Base-by-base conservation (phyloP, 2,888 invertebrate genomes). In the Argyra leucocephala region DNA sequence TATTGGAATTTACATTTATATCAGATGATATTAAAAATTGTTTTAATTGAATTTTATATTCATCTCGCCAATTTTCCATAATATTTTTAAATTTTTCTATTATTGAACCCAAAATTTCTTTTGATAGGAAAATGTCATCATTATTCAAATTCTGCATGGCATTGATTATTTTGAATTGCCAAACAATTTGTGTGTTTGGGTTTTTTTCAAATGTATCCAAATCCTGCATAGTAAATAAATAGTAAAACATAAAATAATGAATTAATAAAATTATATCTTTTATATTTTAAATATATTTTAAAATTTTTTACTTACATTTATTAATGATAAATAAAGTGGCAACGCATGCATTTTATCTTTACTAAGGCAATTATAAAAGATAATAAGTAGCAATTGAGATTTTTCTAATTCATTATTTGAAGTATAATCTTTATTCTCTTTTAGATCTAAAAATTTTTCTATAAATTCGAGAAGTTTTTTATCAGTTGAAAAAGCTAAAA, bases 351-450 rank as follows among this genome's bases (percentile, higher is more conserved):
- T 80, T 73, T 90, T 89, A 76, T 93, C 93, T 72, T 87, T 86
- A 2, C 89, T 86, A 0, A 91, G 86, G 64, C 91, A 91, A 75
- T 92, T 91, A 73, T 91, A 90, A 7, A 90, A 86, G 22, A 89
- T 82, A 77, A 86, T 83, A 61, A 85, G 84, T 63, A 90, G 76
- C 6, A 83, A 81, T 71, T 88, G 87, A 64, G 83, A 80, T 66
- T 86, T 81, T 65, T 81, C 81, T 15, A 72, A 67, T 72, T 86
- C 85, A 66, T 76, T 74, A 37, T 63, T 60, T 76, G 80, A 69
- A 72, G 74, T 67, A 64, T 76, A 65, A 67, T 73, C 64, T 71
- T 67, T 68, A 69, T 73, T 67, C 69, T 74, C 70, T 70, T 78
- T 70, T 63, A 75, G 72, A 36, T 73, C 73, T 74, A 91, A 74